Conservation (phyloP, 2,113 vertebrate species). For the Perca fluviatilis region DNA sequence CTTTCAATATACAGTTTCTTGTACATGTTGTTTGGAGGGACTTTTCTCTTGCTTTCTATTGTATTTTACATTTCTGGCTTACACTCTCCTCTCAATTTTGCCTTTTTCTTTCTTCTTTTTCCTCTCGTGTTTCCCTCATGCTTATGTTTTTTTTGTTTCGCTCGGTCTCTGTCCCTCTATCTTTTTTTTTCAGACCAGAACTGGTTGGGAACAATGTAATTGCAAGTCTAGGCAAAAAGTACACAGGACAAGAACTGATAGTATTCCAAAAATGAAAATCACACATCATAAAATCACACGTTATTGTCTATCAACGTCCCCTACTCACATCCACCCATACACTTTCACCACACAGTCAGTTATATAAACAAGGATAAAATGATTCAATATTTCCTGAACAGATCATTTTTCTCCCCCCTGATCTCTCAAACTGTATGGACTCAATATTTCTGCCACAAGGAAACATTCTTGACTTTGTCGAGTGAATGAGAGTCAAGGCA, state of each 20-base stretch:
- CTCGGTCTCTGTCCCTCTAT: not conserved
- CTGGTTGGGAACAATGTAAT: not conserved
- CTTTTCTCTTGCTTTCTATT: not conserved
- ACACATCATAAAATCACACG: not conserved
- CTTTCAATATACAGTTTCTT: not conserved
- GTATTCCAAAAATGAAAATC: not conserved
- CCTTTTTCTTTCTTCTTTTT: constrained; percentile 5
- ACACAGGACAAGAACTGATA: not conserved
- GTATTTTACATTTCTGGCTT: not conserved
- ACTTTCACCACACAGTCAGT: not conserved
- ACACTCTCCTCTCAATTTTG: not conserved
- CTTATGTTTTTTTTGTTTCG: not conserved
- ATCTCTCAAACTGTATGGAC: not conserved
- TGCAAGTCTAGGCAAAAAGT: not conserved
- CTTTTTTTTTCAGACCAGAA: not conserved
- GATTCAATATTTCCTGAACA: constrained; percentile 14
- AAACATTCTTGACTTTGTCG: constrained; percentile 5
- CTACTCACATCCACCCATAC: not conserved
- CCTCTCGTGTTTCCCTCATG: not conserved
- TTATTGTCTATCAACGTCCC: not conserved
- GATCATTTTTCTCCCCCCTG: not conserved
- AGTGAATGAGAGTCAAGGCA: not conserved
- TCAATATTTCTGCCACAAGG: constrained; percentile 2
- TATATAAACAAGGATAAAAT: constrained; percentile 14
- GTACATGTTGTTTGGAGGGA: not conserved